Base-by-base conservation (phyloP, 2,797 vertebrate genomes). In the Diglossa cyanea region DNA sequence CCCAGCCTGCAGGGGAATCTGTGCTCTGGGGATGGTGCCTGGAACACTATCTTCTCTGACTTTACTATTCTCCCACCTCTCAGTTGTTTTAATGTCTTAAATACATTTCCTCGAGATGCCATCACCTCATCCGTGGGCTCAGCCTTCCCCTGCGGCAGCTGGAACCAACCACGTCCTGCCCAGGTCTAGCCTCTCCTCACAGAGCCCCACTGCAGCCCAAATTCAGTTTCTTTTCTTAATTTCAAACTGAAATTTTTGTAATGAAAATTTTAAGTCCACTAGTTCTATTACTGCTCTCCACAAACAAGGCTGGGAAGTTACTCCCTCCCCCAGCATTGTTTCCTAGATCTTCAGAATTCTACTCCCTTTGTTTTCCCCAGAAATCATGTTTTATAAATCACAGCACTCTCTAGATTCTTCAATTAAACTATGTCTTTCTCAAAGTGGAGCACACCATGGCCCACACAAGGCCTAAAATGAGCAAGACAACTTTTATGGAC, bases 71-170 rank as follows among this genome's bases (percentile, higher is more conserved):
- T 5, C 9, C 21, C 24, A 31, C 2, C 14, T 17, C 11, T 60
- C 48, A 19, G 28, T 19, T 13, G 37, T 71, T 76, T 42, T 9
- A 10, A n/a, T 42, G 76, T 42, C 30, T 47, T 37, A 53, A 40
- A 33, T 6, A 31, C 1, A 0, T 26, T 80, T 68, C 11, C 24
- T 19, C 0, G 0, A 39, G 51, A 33, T 2, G 0, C 10, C 24
- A 30, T 6, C 14, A 7, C 6, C 31, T 20, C 2, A 7, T 17
- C 24, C 0, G 0, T 6, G 13, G 33, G 40, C 31, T 68, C 11
- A 31, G 50, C 37, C 0, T 0, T 24, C 31, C 20, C 21, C 44
- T 3, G 1, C 11, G 24, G 39, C 0, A 0, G 10, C 39, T 50
- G 31, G 21, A 72, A 42, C 13, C 1, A 2, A 4, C n/a, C 39